Conservation (phyloP, 2,797 vertebrate species). For the Acrocephalus scirpaceus region DNA sequence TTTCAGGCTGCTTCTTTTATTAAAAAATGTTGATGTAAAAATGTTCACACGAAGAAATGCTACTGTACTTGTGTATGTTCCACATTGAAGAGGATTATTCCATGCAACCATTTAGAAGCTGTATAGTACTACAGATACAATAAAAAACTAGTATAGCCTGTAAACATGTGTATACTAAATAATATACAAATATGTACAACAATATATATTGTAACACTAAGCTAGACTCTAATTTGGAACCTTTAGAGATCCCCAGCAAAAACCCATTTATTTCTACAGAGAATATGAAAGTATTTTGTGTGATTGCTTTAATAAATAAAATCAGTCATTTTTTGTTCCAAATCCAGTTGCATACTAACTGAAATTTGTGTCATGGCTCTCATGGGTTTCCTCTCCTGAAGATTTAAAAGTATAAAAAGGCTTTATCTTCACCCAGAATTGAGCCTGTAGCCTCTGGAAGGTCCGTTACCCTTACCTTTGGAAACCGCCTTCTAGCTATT, state of each 20-base stretch:
- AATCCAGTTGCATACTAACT: background rate
- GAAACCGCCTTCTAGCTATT: background rate
- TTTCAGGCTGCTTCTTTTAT: background rate
- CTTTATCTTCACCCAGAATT: background rate
- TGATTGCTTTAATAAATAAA: conserved; percentile 5
- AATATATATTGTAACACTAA: background rate
- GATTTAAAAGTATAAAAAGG: background rate
- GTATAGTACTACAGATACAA: background rate
- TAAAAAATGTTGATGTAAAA: conserved; percentile 5
- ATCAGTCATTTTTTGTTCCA: background rate
- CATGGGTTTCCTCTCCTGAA: background rate
- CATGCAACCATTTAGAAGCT: background rate
- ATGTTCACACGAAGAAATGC: background rate
- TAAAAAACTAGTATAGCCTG: background rate
- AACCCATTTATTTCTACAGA: background rate
- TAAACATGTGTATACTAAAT: background rate
- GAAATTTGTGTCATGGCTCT: background rate
- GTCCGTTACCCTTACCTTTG: background rate
- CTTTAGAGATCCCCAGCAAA: background rate
- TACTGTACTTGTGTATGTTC: background rate
- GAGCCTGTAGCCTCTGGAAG: background rate
- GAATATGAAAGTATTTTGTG: background rate
- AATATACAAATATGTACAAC: background rate
- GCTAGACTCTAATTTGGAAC: background rate
- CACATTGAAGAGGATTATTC: background rate